Evolutionary conservation across 2,888 invertebrate species (phyloP).

Genomic region (Masnerella sp.): DNA sequence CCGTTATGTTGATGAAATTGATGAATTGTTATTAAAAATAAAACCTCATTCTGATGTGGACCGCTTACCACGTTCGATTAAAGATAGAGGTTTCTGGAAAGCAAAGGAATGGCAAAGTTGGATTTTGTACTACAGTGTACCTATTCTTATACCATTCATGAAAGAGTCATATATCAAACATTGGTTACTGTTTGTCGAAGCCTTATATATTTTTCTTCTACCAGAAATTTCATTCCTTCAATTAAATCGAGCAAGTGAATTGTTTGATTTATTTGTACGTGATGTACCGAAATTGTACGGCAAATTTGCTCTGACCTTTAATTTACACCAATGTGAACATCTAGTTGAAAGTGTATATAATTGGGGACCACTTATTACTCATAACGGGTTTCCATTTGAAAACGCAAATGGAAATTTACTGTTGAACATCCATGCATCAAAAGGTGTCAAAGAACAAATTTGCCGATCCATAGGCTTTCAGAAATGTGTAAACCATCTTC

Average conservation of each 20-base stretch:
- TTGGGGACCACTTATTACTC: neutral
- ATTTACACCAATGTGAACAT: neutral
- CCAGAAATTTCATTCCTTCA: constrained; percentile 19
- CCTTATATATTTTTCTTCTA: constrained; percentile 15
- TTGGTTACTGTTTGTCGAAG: constrained; percentile 19
- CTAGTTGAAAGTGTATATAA: neutral
- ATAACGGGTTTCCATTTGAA: constrained; percentile 5
- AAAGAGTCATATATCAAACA: constrained; percentile 1
- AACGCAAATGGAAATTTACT: constrained; percentile 11
- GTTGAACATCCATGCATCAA: constrained; percentile 3
- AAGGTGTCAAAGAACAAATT: constrained; percentile 14
- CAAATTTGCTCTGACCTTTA: constrained; percentile 28
- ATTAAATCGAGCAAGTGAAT: constrained; percentile 19
- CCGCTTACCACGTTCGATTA: constrained; percentile 1
- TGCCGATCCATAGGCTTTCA: constrained; percentile 3
- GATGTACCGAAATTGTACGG: constrained; percentile 11
- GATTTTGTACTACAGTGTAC: constrained; percentile 17
- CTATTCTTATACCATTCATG: neutral
- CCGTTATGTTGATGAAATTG: neutral
- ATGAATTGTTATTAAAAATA: neutral
- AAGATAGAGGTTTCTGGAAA: constrained; percentile 16
- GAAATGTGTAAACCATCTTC: neutral
- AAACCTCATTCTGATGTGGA: constrained; percentile 1
- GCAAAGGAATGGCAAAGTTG: constrained; percentile 13
- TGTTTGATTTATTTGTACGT: constrained; percentile 5